A percentile compares a stretch with the other conserved stretches of the same genome.
These are phyloP conservation scores for Antheraea yamamai DNA, from an alignment of 2,888 invertebrate species.

Conservation along the genomic window DNA sequence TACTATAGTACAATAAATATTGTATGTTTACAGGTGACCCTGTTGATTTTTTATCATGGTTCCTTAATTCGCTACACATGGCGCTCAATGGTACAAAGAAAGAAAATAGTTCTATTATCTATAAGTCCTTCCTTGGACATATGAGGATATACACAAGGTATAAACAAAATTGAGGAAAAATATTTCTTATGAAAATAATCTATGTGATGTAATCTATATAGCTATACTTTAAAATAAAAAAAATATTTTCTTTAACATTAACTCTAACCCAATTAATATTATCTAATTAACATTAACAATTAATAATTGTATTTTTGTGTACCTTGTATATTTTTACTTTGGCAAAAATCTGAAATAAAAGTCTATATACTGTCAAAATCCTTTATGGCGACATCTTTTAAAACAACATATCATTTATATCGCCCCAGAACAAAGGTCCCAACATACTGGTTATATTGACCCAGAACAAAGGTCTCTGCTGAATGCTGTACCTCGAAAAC, in stretches of 20 bases:
- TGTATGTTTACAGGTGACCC: constrained; percentile 89
- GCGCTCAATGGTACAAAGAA: constrained; percentile 96
- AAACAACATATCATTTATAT: no score
- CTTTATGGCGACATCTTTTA: no score
- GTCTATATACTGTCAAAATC: no score
- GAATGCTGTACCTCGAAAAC: no score
- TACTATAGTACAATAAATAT: not conserved
- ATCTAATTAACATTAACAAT: not conserved
- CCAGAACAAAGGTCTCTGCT: no score
- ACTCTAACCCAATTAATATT: not conserved
- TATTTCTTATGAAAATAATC: not conserved
- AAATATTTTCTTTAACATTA: not conserved
- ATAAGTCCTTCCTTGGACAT: constrained; percentile 95
- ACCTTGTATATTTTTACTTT: no score
- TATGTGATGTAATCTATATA: not conserved
- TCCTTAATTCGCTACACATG: constrained; percentile 96
- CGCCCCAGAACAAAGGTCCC: no score
- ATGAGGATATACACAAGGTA: constrained; percentile 92
- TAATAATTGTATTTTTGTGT: not conserved
- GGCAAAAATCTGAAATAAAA: no score
- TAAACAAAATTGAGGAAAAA: constrained; percentile 10
- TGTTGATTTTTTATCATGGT: constrained; percentile 98
- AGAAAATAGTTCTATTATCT: constrained; percentile 94
- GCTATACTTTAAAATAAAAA: not conserved
- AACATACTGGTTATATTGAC: no score